These are phyloP conservation scores for Conus canariensis DNA, from an alignment of 2,888 invertebrate genomes.

Conservation along the genomic window DNA sequence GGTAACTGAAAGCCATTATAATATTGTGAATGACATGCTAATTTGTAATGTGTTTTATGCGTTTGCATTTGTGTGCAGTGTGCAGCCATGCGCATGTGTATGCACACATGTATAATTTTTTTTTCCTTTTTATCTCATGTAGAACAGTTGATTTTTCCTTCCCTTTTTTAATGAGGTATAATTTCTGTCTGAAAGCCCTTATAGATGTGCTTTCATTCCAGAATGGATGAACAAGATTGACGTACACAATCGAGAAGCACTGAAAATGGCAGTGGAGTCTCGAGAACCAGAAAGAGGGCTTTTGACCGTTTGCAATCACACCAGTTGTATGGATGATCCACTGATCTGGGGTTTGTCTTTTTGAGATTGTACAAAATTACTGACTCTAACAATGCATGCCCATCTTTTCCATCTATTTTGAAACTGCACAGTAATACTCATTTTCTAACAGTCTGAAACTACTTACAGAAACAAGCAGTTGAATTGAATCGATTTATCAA, in stretches of 20 bases:
- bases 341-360: conserved; percentile 91
- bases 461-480: no score
- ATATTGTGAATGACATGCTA: no score
- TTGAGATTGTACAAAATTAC: no score
- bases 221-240: conserved; percentile 61
- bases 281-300: conserved; percentile 82
- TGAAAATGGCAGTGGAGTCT: conserved; percentile 62
- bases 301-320: conserved; percentile 96
- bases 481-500: no score
- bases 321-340: conserved; percentile 98
- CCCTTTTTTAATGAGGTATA: neutral
- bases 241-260: conserved; percentile 60
- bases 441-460: neutral
- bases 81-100: neutral
- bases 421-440: no score
- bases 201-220: conserved; percentile 45
- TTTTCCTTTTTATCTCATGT: neutral
- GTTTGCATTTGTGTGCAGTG: neutral
- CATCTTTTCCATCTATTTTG: no score
- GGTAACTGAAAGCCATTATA: no score
- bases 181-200: neutral
- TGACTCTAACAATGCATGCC: no score
- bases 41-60: no score
- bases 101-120: neutral
- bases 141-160: neutral